Conservation (phyloP, 2,113 vertebrate species). For the Sardina pilchardus region DNA sequence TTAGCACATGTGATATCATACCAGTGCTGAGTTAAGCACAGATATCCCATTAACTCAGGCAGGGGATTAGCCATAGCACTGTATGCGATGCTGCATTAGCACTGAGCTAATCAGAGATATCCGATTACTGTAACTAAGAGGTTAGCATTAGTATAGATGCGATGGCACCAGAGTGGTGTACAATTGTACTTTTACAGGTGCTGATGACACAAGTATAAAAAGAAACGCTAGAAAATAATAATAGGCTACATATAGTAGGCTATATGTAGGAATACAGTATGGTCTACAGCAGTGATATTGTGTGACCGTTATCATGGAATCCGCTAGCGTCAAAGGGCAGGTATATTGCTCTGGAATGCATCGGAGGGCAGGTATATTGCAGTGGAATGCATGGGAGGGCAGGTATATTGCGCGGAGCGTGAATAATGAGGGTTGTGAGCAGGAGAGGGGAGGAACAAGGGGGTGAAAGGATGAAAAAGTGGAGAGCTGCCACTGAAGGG, state of each 20-base stretch:
- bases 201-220: neutral
- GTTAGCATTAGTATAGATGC: neutral
- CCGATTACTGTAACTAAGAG: neutral
- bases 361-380: neutral
- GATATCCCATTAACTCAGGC: neutral
- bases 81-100: neutral
- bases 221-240: neutral
- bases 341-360: neutral
- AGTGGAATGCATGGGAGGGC: neutral
- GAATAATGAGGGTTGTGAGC: conserved; percentile 3
- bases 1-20: neutral
- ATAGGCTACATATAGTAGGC: neutral
- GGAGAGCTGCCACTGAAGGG: conserved; percentile 29
- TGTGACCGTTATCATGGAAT: neutral
- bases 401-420: neutral
- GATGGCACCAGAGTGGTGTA: neutral
- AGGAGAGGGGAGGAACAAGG: neutral
- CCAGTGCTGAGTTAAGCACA: neutral
- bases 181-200: neutral
- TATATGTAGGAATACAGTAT: neutral
- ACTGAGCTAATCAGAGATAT: no score
- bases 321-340: neutral
- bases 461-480: conserved; percentile 17
- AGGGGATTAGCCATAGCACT: neutral
- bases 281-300: neutral